These are phyloP conservation scores for Unio delphinus DNA, from an alignment of 2,888 invertebrate genomes.

Conservation along the genomic window DNA sequence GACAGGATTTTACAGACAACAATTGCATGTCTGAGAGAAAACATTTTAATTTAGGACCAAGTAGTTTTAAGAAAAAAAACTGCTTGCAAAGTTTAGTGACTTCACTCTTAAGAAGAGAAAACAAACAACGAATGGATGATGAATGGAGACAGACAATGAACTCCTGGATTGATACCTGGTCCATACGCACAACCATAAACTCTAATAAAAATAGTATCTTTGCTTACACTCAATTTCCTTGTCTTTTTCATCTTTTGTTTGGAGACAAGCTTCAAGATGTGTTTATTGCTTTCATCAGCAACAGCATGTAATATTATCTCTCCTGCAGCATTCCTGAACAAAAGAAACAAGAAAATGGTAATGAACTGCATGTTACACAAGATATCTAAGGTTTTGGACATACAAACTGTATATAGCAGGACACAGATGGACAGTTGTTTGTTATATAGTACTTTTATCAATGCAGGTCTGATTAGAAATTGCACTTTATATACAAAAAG, in stretches of 20 bases:
- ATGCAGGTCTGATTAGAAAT: neutral
- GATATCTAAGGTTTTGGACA: neutral
- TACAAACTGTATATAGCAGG: neutral
- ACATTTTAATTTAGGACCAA: too few species aligned
- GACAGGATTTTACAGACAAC: too few species aligned
- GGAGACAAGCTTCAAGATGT: constrained; percentile 58
- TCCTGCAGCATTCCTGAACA: constrained; percentile 25
- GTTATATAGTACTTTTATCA: neutral
- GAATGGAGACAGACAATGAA: too few species aligned
- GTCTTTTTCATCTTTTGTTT: constrained; percentile 46
- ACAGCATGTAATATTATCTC: constrained; percentile 52
- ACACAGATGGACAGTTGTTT: neutral
- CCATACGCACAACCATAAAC: too few species aligned
- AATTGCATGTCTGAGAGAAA: too few species aligned
- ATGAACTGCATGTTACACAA: neutral
- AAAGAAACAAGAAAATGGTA: neutral
- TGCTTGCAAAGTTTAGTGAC: too few species aligned
- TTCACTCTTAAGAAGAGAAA: too few species aligned
- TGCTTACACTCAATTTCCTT: constrained; percentile 32
- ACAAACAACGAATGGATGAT: too few species aligned
- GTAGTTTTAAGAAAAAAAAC: too few species aligned
- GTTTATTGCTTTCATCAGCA: constrained; percentile 53
- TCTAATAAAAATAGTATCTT: neutral
- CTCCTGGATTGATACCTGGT: too few species aligned
- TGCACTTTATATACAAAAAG: neutral